phyloP scores from a whole-genome alignment of 2,797 vertebrate species.

The Kryptopterus vitreolus region DNA sequence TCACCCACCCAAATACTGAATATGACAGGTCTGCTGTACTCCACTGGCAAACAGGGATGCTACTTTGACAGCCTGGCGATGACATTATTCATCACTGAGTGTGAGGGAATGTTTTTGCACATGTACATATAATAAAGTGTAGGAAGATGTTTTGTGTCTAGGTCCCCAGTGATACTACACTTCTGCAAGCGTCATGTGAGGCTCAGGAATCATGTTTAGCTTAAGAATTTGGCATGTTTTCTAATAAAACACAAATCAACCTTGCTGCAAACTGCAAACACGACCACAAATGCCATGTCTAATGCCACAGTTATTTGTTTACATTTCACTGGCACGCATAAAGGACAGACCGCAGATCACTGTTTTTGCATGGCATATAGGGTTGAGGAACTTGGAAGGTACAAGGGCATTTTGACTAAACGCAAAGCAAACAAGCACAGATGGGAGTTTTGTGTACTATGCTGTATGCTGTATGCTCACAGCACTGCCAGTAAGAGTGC shows the following conservation, averaged over 20 bases:
- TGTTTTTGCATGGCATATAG: background rate
- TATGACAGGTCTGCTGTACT: constrained; percentile 11
- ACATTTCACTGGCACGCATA: background rate
- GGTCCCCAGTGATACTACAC: background rate
- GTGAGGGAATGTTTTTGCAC: constrained; percentile 15
- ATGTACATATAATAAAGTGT: background rate
- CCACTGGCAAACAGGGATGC: constrained; percentile 9
- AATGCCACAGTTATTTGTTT: background rate
- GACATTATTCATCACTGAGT: constrained; percentile 18
- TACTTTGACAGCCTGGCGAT: constrained; percentile 20
- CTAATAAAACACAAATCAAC: background rate
- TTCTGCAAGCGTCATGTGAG: background rate
- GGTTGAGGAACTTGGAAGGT: background rate
- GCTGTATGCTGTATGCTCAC: background rate
- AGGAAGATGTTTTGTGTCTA: constrained; percentile 4
- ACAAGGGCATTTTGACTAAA: background rate
- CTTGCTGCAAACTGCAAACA: background rate
- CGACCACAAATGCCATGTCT: background rate
- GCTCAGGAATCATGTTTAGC: background rate
- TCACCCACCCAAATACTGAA: background rate
- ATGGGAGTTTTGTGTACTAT: background rate
- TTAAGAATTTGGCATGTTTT: background rate
- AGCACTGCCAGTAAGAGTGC: background rate
- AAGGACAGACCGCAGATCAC: background rate
- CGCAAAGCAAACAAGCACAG: constrained; percentile 1